Conservation (phyloP, 2,888 invertebrate species). For the Drosophila monieri region DNA sequence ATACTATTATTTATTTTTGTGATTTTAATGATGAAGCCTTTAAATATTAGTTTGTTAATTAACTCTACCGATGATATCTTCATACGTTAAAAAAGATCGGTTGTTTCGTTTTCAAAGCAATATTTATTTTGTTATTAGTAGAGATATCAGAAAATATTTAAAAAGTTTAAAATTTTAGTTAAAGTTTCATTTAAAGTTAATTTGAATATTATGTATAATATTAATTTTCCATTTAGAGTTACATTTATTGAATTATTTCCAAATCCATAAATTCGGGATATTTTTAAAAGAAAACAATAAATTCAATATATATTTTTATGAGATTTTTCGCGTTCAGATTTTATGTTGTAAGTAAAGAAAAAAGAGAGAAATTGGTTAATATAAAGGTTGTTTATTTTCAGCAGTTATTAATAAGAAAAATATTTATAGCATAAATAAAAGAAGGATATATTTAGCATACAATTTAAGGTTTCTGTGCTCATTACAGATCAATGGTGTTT, state of each 20-base stretch:
- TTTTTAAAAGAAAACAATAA: conserved; percentile 75
- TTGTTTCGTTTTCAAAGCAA: neutral
- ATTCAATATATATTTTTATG: conserved; percentile 79
- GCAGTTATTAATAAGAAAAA: neutral
- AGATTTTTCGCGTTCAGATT: conserved; percentile 75
- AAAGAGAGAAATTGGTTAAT: conserved; percentile 45
- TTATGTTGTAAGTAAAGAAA: conserved; percentile 36
- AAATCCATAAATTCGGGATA: conserved; percentile 75
- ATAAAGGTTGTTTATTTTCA: conserved; percentile 46
- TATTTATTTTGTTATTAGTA: conserved; percentile 32
- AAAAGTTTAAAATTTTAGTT: conserved; percentile 23
- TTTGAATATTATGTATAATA: too few relatives aligned
- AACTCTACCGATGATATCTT: conserved; percentile 83
- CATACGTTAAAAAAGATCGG: conserved; percentile 11
- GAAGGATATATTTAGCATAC: neutral
- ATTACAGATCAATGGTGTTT: too few relatives aligned
- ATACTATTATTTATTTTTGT: too few relatives aligned
- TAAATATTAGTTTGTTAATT: neutral
- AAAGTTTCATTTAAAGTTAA: neutral
- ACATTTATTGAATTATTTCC: conserved; percentile 47
- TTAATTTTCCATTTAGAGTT: too few relatives aligned
- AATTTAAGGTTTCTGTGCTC: neutral
- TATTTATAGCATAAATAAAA: conserved; percentile 5
- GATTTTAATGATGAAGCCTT: too few relatives aligned
- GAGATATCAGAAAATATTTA: conserved; percentile 20